Conservation (phyloP, 2,113 vertebrate genomes). For the Lanius collurio region DNA sequence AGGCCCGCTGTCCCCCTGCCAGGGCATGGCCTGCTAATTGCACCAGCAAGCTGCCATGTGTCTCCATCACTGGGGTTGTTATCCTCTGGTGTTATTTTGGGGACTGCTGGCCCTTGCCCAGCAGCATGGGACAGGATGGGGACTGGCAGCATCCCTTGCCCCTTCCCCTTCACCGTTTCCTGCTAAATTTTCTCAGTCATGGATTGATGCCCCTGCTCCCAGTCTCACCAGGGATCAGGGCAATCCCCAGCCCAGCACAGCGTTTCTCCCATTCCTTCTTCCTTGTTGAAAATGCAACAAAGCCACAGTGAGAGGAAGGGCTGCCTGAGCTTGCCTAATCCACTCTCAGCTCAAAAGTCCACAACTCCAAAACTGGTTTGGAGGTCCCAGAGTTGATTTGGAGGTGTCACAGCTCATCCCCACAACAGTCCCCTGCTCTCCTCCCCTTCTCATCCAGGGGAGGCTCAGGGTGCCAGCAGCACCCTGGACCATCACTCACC, state of each 20-base stretch:
- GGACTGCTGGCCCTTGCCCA: background rate
- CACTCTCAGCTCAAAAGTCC: background rate
- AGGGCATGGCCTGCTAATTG: slow-evolving; percentile 30
- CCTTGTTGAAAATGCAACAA: background rate
- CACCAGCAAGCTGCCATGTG: background rate
- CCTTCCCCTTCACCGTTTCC: background rate
- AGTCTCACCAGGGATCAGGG: background rate
- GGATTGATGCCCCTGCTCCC: background rate
- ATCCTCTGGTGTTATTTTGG: background rate
- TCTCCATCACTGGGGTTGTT: background rate
- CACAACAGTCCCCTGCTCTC: background rate
- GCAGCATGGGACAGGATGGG: background rate
- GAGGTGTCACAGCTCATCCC: background rate
- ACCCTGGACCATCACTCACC: background rate
- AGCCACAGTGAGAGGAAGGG: background rate
- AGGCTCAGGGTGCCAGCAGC: background rate
- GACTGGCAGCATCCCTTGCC: background rate
- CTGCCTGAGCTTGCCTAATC: background rate
- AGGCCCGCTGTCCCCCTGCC: background rate
- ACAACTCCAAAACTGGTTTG: background rate
- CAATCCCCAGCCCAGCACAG: background rate
- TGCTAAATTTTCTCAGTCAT: background rate
- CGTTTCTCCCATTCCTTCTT: background rate
- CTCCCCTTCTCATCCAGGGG: background rate
- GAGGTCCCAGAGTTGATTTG: background rate